A percentile compares a stretch with the other conserved stretches of the same genome.
phyloP scores from a whole-genome alignment of 2,888 invertebrate species.

The Epinotia demarniana region DNA sequence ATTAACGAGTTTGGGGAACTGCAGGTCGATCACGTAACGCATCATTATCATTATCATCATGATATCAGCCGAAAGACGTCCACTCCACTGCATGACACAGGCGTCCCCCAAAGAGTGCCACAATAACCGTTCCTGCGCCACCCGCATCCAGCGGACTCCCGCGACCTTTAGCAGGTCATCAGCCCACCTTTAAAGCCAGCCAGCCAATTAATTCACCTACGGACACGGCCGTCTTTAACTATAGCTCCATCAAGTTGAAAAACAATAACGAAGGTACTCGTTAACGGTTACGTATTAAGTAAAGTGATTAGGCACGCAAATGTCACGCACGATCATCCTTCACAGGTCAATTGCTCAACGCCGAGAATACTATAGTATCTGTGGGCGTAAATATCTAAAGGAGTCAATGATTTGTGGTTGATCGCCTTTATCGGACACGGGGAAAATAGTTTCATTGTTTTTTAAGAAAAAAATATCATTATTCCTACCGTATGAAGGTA shows the following conservation, averaged over 20 bases:
- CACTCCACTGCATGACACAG: no score
- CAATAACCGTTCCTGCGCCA: no score
- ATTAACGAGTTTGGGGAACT: no score
- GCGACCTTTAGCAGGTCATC: no score
- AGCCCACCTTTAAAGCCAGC: no score
- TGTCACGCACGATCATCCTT: slow-evolving; percentile 41
- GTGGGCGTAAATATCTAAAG: slow-evolving; percentile 12
- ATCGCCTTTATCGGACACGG: background rate
- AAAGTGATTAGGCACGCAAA: slow-evolving; percentile 36
- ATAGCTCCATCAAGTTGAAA: background rate
- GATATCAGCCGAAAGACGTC: no score
- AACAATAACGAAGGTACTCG: slow-evolving; percentile 18
- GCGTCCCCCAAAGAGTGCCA: no score
- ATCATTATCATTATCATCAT: no score
- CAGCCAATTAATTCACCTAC: no score
- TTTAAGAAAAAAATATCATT: background rate
- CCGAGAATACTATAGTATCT: slow-evolving; percentile 25
- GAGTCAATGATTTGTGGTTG: background rate
- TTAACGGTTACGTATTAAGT: slow-evolving; percentile 28
- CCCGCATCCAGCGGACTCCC: no score
- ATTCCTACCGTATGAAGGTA: background rate
- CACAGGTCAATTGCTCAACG: slow-evolving; percentile 40
- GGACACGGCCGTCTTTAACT: background rate
- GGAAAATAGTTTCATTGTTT: background rate
- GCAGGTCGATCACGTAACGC: no score